Conservation (phyloP, 2,113 vertebrate species). For the Phainopepla nitens region DNA sequence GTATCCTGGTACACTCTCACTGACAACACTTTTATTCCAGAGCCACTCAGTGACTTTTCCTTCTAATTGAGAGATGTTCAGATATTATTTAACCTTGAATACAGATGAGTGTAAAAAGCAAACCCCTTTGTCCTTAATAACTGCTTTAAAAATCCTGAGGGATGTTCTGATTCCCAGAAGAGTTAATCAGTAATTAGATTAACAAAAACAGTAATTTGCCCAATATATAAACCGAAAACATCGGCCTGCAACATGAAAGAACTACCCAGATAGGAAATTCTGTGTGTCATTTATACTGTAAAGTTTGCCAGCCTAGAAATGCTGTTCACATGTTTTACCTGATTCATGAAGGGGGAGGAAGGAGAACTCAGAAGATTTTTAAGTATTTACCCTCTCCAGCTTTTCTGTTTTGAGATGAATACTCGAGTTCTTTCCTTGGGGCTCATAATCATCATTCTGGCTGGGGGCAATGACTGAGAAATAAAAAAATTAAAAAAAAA, state of each 20-base stretch:
- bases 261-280: neutral
- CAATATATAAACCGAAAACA: neutral
- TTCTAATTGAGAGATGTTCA: slow-evolving; percentile 44
- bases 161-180: neutral
- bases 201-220: slow-evolving; percentile 34
- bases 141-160: slow-evolving; percentile 13
- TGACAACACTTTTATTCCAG: slow-evolving; percentile 35
- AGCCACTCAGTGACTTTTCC: neutral
- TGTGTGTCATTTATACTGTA: neutral
- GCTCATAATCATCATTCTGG: slow-evolving; percentile 40
- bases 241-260: neutral
- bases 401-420: slow-evolving; percentile 78
- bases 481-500: slow-evolving; percentile 34
- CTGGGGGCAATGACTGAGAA: slow-evolving; percentile 44
- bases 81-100: slow-evolving; percentile 54
- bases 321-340: neutral
- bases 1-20: neutral
- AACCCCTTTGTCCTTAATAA: slow-evolving; percentile 34
- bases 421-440: slow-evolving; percentile 62
- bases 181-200: slow-evolving; percentile 44
- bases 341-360: neutral
- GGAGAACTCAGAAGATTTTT: neutral
- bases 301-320: neutral
- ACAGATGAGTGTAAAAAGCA: neutral
- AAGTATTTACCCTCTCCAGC: slow-evolving; percentile 81